Evolutionary conservation across 30 jellyfish, hydroid and myxozoan genomes (phyloP).

Genomic region (Aurelia coerulea): DNA sequence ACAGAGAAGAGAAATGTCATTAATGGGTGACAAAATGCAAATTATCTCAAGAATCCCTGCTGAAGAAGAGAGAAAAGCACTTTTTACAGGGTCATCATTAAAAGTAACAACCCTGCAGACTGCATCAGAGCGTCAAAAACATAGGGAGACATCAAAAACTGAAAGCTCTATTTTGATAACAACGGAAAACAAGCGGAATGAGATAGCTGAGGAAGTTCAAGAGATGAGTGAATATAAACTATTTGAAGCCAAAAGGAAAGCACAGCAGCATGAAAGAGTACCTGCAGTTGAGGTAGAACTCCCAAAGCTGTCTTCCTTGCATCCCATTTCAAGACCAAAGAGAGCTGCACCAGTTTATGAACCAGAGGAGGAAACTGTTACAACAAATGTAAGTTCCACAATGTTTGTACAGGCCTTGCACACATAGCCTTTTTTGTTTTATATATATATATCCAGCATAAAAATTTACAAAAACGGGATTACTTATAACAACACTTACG

Average conservation of each 20-base stretch:
- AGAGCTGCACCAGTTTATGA: constrained; percentile 31
- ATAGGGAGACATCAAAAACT: constrained; percentile 34
- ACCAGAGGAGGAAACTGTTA: constrained; percentile 10
- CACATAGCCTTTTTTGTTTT: too few species aligned
- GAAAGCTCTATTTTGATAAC: constrained; percentile 32
- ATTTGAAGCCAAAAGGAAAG: constrained; percentile 68
- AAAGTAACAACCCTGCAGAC: constrained; percentile 73
- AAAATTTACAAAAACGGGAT: too few species aligned
- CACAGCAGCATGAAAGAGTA: constrained; percentile 29
- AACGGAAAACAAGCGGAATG: neutral
- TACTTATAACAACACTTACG: too few species aligned
- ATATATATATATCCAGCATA: too few species aligned
- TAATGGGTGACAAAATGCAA: constrained; percentile 38
- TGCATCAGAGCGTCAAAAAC: constrained; percentile 23
- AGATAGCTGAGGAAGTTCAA: neutral
- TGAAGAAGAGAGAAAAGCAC: constrained; percentile 65
- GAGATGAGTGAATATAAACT: constrained; percentile 45
- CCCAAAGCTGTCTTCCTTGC: constrained; percentile 43
- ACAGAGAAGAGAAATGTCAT: constrained; percentile 29
- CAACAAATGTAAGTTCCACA: neutral
- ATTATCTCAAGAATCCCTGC: constrained; percentile 31
- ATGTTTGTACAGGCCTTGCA: too few species aligned
- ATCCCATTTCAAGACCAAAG: constrained; percentile 68
- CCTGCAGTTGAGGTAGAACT: constrained; percentile 1
- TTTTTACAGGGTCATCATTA: constrained; percentile 77